Percentiles rank a stretch among this genome's conserved stretches.
Conservation (phyloP, 2,888 invertebrate genomes). For the Rhynchonema sp. region DNA sequence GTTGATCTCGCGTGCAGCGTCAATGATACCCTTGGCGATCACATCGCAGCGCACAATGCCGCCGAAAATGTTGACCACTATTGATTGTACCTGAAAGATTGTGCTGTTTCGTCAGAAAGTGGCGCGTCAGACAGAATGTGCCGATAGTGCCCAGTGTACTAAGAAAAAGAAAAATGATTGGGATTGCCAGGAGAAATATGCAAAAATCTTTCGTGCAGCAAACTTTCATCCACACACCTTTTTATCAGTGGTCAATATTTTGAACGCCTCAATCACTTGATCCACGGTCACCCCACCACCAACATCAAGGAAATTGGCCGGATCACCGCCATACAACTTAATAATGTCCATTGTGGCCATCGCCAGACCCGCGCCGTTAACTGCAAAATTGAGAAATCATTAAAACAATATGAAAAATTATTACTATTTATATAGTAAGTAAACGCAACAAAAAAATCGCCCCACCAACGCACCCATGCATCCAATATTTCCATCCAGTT, state of each 20-base stretch:
- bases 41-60: conserved; percentile 96
- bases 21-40: conserved; percentile 81
- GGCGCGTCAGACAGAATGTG: too few relatives aligned
- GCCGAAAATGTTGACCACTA: conserved; percentile 95
- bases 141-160: too few relatives aligned
- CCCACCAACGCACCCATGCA: conserved; percentile 49
- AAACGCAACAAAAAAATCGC: too few relatives aligned
- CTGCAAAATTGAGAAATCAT: too few relatives aligned
- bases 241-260: conserved; percentile 55
- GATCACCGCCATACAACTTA: conserved; percentile 78
- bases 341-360: conserved; percentile 99
- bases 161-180: too few relatives aligned
- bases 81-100: too few relatives aligned
- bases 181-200: too few relatives aligned
- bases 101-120: too few relatives aligned
- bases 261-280: conserved; percentile 51
- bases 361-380: conserved; percentile 93
- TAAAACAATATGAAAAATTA: conserved; percentile 58
- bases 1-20: conserved; percentile 58
- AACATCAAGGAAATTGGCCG: conserved; percentile 94
- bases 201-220: too few relatives aligned
- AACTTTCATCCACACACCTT: too few relatives aligned
- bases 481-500: conserved; percentile 91
- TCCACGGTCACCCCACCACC: conserved; percentile 86
- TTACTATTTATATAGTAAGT: too few relatives aligned